Percentiles rank a stretch among this genome's conserved stretches.
Evolutionary conservation across 2,113 vertebrate genomes (phyloP).

Genomic region (Antigone vipio): DNA sequence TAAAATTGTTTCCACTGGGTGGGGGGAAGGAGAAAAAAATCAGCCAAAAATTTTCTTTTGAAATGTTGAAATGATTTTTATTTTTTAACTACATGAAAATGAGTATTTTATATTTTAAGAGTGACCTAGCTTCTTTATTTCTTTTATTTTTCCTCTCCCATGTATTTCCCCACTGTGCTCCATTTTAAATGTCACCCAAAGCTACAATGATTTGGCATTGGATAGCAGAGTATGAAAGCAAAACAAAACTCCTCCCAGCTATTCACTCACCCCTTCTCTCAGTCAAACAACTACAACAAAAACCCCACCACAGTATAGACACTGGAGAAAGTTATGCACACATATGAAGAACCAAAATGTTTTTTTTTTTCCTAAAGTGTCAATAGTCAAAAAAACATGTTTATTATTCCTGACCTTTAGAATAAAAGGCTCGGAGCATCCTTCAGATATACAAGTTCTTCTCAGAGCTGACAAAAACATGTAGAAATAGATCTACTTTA

Average conservation of each 20-base stretch:
- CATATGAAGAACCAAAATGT: background rate
- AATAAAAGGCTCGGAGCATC: background rate
- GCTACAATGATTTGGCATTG: background rate
- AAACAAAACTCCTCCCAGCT: background rate
- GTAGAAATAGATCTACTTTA: background rate
- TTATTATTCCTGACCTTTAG: background rate
- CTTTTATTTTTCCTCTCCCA: background rate
- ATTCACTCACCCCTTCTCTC: background rate
- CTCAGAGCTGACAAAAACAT: background rate
- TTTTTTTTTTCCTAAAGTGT: background rate
- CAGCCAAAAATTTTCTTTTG: background rate
- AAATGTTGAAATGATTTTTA: background rate
- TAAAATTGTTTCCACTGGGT: background rate
- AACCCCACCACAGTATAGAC: background rate
- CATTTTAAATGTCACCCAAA: background rate
- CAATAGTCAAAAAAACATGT: background rate
- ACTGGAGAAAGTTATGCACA: background rate
- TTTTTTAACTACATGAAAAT: background rate
- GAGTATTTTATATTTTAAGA: background rate
- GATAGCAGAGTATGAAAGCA: background rate
- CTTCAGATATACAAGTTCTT: background rate
- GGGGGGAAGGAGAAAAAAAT: background rate
- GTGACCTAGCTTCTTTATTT: background rate
- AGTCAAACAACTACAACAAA: background rate
- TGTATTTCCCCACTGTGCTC: background rate